Base-by-base conservation (phyloP, 2,113 vertebrate species). In the Chaenogobius annularis region DNA sequence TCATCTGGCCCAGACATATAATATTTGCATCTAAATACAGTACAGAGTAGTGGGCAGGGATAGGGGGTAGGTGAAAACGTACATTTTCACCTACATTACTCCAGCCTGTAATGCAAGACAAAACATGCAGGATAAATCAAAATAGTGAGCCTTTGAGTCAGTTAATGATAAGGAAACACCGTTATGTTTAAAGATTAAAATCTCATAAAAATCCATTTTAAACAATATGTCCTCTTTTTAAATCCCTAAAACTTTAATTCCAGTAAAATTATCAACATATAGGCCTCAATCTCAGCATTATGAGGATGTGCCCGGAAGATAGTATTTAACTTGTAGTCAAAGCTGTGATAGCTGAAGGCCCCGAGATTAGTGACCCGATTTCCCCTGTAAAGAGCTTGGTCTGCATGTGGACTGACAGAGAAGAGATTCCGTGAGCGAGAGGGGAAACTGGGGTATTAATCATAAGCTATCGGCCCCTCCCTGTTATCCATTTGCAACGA, bases 291-390 rank as follows among this genome's bases (percentile, higher is more conserved):
- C 68, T 72, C n/a, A 71, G 73, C 67, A 73, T 75, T 66, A 14
- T n/a, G 46, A 61, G 72, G 63, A 77, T 65, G 56, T 69, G 54
- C 69, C 62, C 72, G 54, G 61, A 59, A 80, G 68, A 55, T 47
- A 61, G 74, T 46, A 61, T 44, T 68, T 81, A 86, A 87, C 75
- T 63, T 79, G 65, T 84, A 87, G 89, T 72, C 71, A 85, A 74
- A 79, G 81, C 75, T 77, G 67, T 81, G 70, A 84, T 81, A 70
- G 83, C 83, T 86, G 73, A 83, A 82, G 73, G 87, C 71, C 74
- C 26, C 59, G 43, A 88, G 90, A 91, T 91, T 88, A 90, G 82
- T 90, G 86, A 92, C 90, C 88, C 87, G 84, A 81, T 92, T 91
- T 85, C 66, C 77, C 82, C 69, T 80, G 80, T 82, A 87, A 90